Percentiles rank a stretch among this genome's conserved stretches.
phyloP scores from a whole-genome alignment of 2,888 invertebrate species.

The Dermolepida albohirtum region DNA sequence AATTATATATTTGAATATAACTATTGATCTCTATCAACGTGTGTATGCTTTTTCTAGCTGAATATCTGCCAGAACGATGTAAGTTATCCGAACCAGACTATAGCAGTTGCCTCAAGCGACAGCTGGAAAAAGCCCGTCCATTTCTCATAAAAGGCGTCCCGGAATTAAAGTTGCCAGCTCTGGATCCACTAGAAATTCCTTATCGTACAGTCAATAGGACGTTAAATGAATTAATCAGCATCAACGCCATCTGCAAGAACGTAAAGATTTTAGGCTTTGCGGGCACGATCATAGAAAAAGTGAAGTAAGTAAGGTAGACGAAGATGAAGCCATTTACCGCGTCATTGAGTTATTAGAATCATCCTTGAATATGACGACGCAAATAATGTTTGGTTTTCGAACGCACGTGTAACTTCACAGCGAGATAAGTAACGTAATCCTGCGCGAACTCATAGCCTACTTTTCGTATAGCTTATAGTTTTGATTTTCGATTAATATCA shows the following conservation, averaged over 20 bases:
- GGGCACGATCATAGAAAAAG: slow-evolving; percentile 72
- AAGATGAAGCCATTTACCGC: no score
- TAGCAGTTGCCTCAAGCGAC: slow-evolving; percentile 71
- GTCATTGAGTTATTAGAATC: no score
- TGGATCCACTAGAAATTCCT: slow-evolving; percentile 78
- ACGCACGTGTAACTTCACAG: no score
- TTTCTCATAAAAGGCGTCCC: slow-evolving; percentile 74
- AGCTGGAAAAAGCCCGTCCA: slow-evolving; percentile 71
- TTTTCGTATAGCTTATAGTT: no score
- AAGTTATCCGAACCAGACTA: slow-evolving; percentile 73
- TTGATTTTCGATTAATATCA: no score
- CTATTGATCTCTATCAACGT: no score
- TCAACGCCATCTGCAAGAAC: slow-evolving; percentile 76
- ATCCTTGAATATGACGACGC: no score
- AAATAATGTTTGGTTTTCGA: no score
- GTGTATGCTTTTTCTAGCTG: slow-evolving; percentile 67
- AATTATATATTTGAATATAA: no score
- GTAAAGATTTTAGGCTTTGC: slow-evolving; percentile 74
- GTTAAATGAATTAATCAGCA: slow-evolving; percentile 73
- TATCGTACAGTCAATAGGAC: slow-evolving; percentile 77
- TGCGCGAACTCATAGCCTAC: no score
- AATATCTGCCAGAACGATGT: slow-evolving; percentile 73
- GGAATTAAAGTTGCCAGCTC: slow-evolving; percentile 75
- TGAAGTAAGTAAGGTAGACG: slow-evolving; percentile 69
- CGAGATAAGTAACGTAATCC: no score